Base-by-base conservation (phyloP, 2,888 invertebrate genomes). In the Pterobdella sp. region DNA sequence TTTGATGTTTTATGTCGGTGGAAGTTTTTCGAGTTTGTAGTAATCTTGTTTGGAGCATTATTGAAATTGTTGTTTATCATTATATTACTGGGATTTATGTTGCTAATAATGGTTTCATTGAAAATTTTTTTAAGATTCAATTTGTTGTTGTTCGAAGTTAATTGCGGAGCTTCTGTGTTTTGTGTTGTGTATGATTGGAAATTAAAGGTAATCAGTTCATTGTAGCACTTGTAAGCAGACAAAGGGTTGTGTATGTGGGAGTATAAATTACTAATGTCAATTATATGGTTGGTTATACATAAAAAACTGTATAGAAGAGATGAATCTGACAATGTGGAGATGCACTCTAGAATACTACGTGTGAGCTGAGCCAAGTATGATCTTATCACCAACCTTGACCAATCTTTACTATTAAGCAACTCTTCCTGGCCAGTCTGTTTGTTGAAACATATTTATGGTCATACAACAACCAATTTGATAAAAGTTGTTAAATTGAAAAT, bases 221-320 rank as follows among this genome's bases (percentile, higher is more conserved):
- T 32, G 42, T 29, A 56, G 34, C 63, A 18, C 35, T 71, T 56
- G n/a, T 34, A 26, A 32, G 34, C 18, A 18, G 29, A n/a, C 4
- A 71, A 37, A 14, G 71, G 71, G 60, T 71, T 71, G 3, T 71
- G 35, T 35, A 71, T 71, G 35, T 71, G 56, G 18, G 26, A 32
- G 63, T 71, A 68, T 2, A 68, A 82, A 69, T 86, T 81, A 74
- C 85, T 84, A 34, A 85, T 84, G 81, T 88, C 88, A 72, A 88
- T 81, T 56, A 85, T 83, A 73, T 81, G 78, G 81, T 88, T 88
- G 76, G 88, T 84, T 73, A 87, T 86, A 77, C 85, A 85, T 79
- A 88, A 84, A 2, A 88, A 87, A 0, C 88, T 87, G 82, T 87
- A 76, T 29, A 60, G 68, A n/a, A 69, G 66, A 56, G 60, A 68